Base-by-base conservation (phyloP, 2,797 vertebrate species). In the Anguilla obscura region DNA sequence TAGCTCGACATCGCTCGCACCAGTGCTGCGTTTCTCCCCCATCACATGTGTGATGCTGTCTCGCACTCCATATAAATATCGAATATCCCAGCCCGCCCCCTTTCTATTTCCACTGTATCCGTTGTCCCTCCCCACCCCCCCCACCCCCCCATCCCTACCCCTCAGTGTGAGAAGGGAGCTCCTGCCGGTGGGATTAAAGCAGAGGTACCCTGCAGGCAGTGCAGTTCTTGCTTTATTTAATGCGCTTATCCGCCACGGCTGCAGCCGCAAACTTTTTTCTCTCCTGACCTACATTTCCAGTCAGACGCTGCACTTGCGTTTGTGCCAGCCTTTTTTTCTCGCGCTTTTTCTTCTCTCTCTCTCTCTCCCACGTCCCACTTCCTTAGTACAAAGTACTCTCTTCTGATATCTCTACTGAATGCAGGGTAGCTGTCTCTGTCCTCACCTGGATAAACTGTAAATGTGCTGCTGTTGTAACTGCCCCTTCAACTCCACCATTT, bases 261-360 rank as follows among this genome's bases (percentile, higher is more conserved):
- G 54, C 60, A 86, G 60, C 36, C 21, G 71, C 82, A 36, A 69
- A 84, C 86, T 88, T 87, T 85, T 84, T 69, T 86, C 66, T 76
- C 24, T 76, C 79, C 85, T 90, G 90, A 90, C 89, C 89, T 90
- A 90, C 66, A 90, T 90, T 89, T 74, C 48, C 50, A 7, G 71
- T n/a, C 9, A 85, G 18, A 86, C 14, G 69, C 48, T 76, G 58
- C 40, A 60, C 60, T 86, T 69, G 30, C 69, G 1, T 66, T 21
- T 69, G 16, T 48, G 21, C 21, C 86, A 1, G 9, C 27, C 52
- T 33, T n/a, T 48, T n/a, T 82, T 33, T 18, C 33, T 80, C 76
- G 7, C 24, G 16, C 74, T n/a, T 71, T 27, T 6, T 36, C 48
- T 52, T 45, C 10, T 76, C 74, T 18, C 74, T 45, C 33, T 45